Evolutionary conservation across 2,113 vertebrate genomes (phyloP), one percentile per base, ranked within the genome.

Genomic region (Amblyornis subalaris): DNA sequence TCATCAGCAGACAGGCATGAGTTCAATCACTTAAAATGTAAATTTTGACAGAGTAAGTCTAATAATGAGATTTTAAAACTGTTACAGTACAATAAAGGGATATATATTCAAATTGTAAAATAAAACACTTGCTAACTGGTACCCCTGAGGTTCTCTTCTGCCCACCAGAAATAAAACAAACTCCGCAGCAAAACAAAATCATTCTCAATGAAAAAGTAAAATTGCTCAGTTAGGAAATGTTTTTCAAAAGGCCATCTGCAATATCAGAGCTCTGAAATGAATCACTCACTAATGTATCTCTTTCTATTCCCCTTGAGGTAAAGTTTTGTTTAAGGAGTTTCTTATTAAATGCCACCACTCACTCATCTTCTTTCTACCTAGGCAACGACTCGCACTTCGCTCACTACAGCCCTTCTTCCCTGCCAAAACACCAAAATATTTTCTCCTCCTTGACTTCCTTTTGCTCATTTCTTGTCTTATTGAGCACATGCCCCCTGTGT

Each of bases 271-370:
- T 84, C 67, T 93, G 62, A 60, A 60, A 65, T 28, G 3, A 85
- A 60, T 88, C 60, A 85, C 42, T 60, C 45, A 71, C 44, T 60
- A 42, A 69, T 24, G 6, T 20, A 15, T 61, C 47, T 80, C 53
- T 75, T 92, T 57, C 82, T 10, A 1, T 69, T 82, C 65, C 20
- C 55, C 89, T n/a, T 16, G 19, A 90, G 67, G 33, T 66, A 33
- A 75, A 64, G 55, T 60, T 85, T 74, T 75, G 33, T 82, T 90
- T 85, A 81, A 83, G 70, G 64, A 73, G 73, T 61, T 48, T 70
- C 58, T 54, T 61, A 83, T 45, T 75, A 82, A 88, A 72, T 54
- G 48, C 38, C 74, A 80, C 71, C 65, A 58, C 73, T 90, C n/a
- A 36, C 33, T 57, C 40, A 40, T 44, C 45, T 58, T 62, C 51